Conservation (phyloP, 2,113 vertebrate species). For the Onychostruthus taczanowskii region DNA sequence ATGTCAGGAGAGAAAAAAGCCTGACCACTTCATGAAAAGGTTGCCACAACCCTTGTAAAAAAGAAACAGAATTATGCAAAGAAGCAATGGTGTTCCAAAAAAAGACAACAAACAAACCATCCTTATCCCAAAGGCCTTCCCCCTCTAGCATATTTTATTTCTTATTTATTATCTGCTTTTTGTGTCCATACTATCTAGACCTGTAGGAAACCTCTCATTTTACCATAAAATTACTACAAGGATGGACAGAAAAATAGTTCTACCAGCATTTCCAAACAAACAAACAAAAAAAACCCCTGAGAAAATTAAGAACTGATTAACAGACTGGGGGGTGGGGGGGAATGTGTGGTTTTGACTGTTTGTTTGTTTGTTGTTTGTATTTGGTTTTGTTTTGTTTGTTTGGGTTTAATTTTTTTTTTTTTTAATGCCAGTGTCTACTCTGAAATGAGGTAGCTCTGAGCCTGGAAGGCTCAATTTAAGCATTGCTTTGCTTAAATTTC, state of each 20-base stretch:
- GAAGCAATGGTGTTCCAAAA: background rate
- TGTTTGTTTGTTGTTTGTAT: background rate
- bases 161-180: background rate
- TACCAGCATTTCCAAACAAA: background rate
- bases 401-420: background rate
- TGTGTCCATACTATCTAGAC: background rate
- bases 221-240: background rate
- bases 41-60: background rate
- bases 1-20: background rate
- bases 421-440: background rate
- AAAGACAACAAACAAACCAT: background rate
- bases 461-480: background rate
- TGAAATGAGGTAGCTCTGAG: background rate
- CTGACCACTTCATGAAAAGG: background rate
- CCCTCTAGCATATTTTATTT: background rate
- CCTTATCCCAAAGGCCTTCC: background rate
- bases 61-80: background rate
- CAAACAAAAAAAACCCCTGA: background rate
- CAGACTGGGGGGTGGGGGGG: rapidly evolving
- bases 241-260: background rate
- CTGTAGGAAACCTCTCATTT: background rate
- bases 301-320: background rate
- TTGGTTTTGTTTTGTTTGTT: background rate
- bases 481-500: background rate
- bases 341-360: background rate